Base-by-base conservation (phyloP, 2,113 vertebrate genomes). In the Periophthalmus modestus region DNA sequence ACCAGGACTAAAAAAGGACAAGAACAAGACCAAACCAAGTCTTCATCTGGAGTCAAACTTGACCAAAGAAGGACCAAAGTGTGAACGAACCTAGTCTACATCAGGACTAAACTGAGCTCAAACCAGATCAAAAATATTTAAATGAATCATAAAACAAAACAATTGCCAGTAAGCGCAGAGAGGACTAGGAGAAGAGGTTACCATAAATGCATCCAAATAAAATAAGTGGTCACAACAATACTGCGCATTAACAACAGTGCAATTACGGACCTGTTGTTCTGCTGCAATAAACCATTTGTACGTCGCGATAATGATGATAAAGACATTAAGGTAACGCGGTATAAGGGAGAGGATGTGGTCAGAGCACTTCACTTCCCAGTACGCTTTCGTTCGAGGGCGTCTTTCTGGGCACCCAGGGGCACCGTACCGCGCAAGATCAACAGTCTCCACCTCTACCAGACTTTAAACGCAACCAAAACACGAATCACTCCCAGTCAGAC, bases 201-300 rank as follows among this genome's bases (percentile, higher is more conserved):
- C 54, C 0, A 0, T 55, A n/a, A n/a, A 55, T 0, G 54, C 19
- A 21, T 19, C 4, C 54, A n/a, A 21, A 55, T n/a, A 10, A 48
- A 48, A 10, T 52, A 6, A 18, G 50, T 6, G 50, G 15, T 7
- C 4, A 16, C 50, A 16, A 16, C 50, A 16, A 3, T 5, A 2
- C 54, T 11, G 7, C 54, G 10, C 7, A 55, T n/a, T 55, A 18
- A 55, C 3, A 55, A 21, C 57, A 15, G 12, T 14, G 57, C 28
- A 12, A 24, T 59, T 59, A 28, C 57, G 66, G 65, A 72, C 77
- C 69, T 80, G 67, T 77, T 88, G 66, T 79, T 77, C 2, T 52
- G 16, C 5, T 18, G 33, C 59, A 16, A 34, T 11, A 7, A 2
- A 18, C 0, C 14, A 33, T 1, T 16, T 36, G 1, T 21, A 13